Evolutionary conservation across 1,140 invertebrate genomes (phyloP), one percentile per base, ranked within the genome.

Genomic region (Saxidomus purpurata): DNA sequence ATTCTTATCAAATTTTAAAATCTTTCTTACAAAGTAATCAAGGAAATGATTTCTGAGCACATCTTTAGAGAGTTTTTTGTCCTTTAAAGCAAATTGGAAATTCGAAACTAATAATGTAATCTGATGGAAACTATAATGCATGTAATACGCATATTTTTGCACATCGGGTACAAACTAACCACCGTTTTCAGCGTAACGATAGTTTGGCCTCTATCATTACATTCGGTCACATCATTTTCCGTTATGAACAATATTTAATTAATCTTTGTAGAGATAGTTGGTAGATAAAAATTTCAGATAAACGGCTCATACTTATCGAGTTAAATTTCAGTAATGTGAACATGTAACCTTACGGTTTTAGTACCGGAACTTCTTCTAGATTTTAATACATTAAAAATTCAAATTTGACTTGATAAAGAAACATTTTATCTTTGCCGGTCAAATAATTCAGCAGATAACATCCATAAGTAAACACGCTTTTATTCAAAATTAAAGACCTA

Each of bases 401-500:
- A 1, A 63, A 63, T 63, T 28, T 63, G 59, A 15, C 9, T 28
- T 25, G 59, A 63, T 63, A 63, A 71, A 71, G 34, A 38, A 38
- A 71, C 36, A 9, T 71, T 71, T 38, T 71, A 71, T 40, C 34
- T 71, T 31, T 38, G 36, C 19, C 67, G 67, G 67, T 71, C 67
- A 71, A 71, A 71, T 71, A 71, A 6, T 28, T 38, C 13, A 17
- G 22, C 13, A 38, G 67, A 36, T 38, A 36, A 71, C 67, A 38
- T 71, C 25, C 36, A 38, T 38, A 71, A 17, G 36, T 71, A 71
- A 71, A 71, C 36, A 71, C 6, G 34, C 3, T 15, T 71, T 40
- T 40, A 71, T 71, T 38, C 67, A 38, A 71, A 38, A 71, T 71
- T 71, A 71, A 71, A 71, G 67, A 38, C 34, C 34, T 71, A 71